Conservation (phyloP, 2,797 vertebrate genomes). For the Heteromormyrus szaboi region DNA sequence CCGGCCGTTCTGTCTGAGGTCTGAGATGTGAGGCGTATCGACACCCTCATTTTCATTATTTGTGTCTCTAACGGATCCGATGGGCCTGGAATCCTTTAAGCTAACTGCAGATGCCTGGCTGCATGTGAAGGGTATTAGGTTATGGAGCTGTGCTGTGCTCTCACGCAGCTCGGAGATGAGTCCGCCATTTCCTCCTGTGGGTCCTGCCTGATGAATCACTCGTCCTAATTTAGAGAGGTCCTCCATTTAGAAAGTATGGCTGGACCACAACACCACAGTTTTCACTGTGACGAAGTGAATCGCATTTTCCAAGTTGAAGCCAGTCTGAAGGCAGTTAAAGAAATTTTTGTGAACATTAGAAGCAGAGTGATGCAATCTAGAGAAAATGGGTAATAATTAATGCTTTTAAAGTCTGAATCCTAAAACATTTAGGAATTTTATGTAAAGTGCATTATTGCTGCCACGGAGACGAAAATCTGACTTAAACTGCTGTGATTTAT, state of each 20-base stretch:
- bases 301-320: constrained; percentile 17
- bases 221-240: constrained; percentile 18
- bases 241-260: constrained; percentile 12
- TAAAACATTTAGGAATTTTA: constrained; percentile 15
- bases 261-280: constrained; percentile 16
- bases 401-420: background rate
- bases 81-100: constrained; percentile 47
- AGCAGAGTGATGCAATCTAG: constrained; percentile 10
- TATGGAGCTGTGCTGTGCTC: constrained; percentile 18
- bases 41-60: constrained; percentile 45
- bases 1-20: constrained; percentile 22
- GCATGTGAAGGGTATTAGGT: constrained; percentile 27
- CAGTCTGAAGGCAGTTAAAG: background rate
- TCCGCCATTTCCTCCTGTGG: constrained; percentile 28
- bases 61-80: constrained; percentile 43
- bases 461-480: constrained; percentile 10
- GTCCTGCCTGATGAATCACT: constrained; percentile 23
- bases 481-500: constrained; percentile 9
- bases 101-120: constrained; percentile 41
- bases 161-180: constrained; percentile 29
- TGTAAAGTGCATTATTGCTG: constrained; percentile 16
- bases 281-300: constrained; percentile 43
- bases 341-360: background rate
- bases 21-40: constrained; percentile 43
- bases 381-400: constrained; percentile 6